Percentiles rank a stretch among this genome's conserved stretches.
phyloP scores from a whole-genome alignment of 2,888 invertebrate species.

The Cryptocheilus praepositus region DNA sequence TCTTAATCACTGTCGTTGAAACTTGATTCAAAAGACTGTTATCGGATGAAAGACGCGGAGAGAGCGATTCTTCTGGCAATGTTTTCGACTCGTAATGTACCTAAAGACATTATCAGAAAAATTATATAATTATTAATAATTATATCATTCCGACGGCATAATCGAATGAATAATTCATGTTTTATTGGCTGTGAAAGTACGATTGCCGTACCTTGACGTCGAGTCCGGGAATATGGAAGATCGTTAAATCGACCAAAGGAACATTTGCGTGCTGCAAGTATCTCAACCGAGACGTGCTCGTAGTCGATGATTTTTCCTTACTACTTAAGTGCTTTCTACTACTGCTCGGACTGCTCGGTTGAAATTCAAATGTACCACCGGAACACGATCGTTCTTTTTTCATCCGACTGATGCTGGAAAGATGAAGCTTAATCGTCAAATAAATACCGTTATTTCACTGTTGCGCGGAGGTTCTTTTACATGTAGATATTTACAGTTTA shows the following conservation, averaged over 20 bases:
- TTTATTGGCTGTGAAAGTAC: too few species aligned
- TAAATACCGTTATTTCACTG: constrained; percentile 70
- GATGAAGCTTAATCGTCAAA: background rate
- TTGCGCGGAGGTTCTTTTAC: constrained; percentile 25
- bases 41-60: constrained; percentile 74
- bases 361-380: constrained; percentile 79
- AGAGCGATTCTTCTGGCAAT: constrained; percentile 79
- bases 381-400: constrained; percentile 85
- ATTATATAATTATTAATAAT: too few species aligned
- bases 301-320: constrained; percentile 70
- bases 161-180: too few species aligned
- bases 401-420: constrained; percentile 77
- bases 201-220: constrained; percentile 84
- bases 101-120: constrained; percentile 67
- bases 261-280: constrained; percentile 74
- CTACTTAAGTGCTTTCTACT: constrained; percentile 72
- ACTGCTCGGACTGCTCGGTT: constrained; percentile 78
- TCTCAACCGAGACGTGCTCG: constrained; percentile 71
- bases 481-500: constrained; percentile 77
- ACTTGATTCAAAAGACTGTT: constrained; percentile 65
- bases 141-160: too few species aligned
- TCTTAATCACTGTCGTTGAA: constrained; percentile 70
- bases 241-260: constrained; percentile 85
- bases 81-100: constrained; percentile 90
- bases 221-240: constrained; percentile 93